phyloP scores from a whole-genome alignment of 2,113 vertebrate species.

The Triplophysa dalaica region DNA sequence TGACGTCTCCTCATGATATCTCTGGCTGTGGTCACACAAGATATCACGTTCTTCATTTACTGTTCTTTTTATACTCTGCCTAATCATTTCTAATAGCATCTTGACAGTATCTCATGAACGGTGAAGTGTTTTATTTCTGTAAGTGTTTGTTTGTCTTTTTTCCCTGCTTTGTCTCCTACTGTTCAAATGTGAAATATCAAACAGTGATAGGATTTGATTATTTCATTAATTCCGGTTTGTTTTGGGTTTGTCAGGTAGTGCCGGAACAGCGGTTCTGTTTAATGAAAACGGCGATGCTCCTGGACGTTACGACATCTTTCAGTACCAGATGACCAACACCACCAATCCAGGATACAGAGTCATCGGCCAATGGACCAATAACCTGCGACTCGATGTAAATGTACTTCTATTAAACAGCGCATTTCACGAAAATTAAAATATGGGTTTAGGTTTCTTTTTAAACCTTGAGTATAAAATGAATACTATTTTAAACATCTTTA shows the following conservation, averaged over 20 bases:
- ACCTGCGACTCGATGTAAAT: slow-evolving; percentile 80
- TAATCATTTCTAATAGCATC: no score
- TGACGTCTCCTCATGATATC: not conserved
- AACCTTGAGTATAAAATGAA: no score
- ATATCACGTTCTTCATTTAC: not conserved
- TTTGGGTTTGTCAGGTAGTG: slow-evolving; percentile 76
- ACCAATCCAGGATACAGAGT: slow-evolving; percentile 78
- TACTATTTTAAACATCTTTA: no score
- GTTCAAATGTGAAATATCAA: no score
- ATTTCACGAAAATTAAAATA: not conserved
- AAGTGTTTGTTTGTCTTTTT: no score
- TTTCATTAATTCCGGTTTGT: not conserved
- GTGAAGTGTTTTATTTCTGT: no score
- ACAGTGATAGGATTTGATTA: not conserved
- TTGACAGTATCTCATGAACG: no score
- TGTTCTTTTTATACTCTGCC: not conserved
- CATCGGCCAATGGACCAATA: slow-evolving; percentile 89
- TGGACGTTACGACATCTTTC: slow-evolving; percentile 92
- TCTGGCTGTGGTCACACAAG: not conserved
- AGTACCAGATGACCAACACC: slow-evolving; percentile 86
- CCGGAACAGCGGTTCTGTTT: slow-evolving; percentile 86
- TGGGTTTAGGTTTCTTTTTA: no score
- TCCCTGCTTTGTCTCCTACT: no score
- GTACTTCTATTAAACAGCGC: not conserved
- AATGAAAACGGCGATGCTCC: slow-evolving; percentile 91